These are phyloP conservation scores for Machimus atricapillus DNA, from an alignment of 2,888 invertebrate genomes.

Conservation along the genomic window DNA sequence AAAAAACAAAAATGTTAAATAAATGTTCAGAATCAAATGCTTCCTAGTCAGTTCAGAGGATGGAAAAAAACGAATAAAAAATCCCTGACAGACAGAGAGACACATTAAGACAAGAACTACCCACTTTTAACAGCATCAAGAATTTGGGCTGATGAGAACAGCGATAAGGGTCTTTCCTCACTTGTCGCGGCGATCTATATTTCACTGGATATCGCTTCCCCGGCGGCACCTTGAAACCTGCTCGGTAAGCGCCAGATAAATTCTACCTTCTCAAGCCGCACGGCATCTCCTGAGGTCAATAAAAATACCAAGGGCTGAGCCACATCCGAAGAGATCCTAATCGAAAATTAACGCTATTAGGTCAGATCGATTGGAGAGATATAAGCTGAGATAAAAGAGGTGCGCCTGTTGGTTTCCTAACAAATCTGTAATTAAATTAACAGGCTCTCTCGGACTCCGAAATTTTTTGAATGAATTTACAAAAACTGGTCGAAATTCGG, in stretches of 20 bases:
- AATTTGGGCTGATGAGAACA: background rate
- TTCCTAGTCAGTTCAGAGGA: background rate
- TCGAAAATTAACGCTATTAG: conserved; percentile 29
- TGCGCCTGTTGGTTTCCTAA: conserved; percentile 2
- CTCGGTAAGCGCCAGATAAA: conserved; percentile 21
- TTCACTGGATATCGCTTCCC: background rate
- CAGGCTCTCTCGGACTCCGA: background rate
- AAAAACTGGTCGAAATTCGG: background rate
- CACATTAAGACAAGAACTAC: conserved; percentile 15
- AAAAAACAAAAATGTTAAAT: background rate
- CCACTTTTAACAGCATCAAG: conserved; percentile 16
- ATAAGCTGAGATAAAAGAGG: conserved; percentile 15
- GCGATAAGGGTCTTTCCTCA: background rate
- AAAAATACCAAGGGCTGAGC: background rate
- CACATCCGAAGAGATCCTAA: conserved; percentile 5
- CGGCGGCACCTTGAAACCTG: conserved; percentile 1
- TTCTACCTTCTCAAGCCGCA: background rate
- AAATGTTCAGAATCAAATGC: background rate
- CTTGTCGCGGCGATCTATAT: background rate
- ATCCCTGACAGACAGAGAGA: background rate
- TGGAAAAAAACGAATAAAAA: background rate
- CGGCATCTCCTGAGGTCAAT: background rate
- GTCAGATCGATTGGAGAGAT: conserved; percentile 16
- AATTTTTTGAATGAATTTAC: conserved; percentile 4
- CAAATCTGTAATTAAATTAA: conserved; percentile 26